Evolutionary conservation across 2,888 invertebrate species (phyloP), one percentile per base, ranked within the genome.

Genomic region (Thereva nobilitata): DNA sequence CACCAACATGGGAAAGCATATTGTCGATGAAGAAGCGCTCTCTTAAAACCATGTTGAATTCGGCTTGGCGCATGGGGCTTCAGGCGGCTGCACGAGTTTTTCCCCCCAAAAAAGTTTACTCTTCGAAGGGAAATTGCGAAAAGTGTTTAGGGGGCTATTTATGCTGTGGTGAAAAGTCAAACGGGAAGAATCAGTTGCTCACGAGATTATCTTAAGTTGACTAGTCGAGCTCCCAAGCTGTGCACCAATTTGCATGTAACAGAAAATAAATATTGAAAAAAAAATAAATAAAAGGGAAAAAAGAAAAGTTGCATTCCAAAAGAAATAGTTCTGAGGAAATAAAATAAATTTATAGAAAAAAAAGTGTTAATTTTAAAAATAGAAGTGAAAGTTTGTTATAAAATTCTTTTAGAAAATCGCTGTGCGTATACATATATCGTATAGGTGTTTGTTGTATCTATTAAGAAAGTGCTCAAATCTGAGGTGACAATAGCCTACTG

Each of bases 201-300:
- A 65, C 63, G 68, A 66, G 68, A 68, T 68, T 66, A 65, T 65
- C 68, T 59, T 66, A 66, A 66, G 64, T 54, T 68, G 47, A 65
- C 61, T 68, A 65, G 66, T 54, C 55, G 41, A 55, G 54, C 47
- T 53, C 47, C 35, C 66, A 49, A 56, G 10, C 61, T 61, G 41
- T 41, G 41, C 50, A 41, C 42, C 40, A 47, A 47, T 47, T n/a
- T 47, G 47, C 12, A 12, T 10, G n/a, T n/a, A 47, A 9, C n/a
- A 10, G 10, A n/a, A n/a, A 9, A 47, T 47, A 7, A 42, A 42
- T 42, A 42, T 42, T 42, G n/a, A 9, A 42, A 42, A 42, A 9
- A 42, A 9, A 42, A 42, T 42, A 42, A 42, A 42, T 42, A 42
- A 42, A 9, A 42, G 4, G 4, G 5, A 42, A 42, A 42, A 4